Evolutionary conservation across 2,888 invertebrate species (phyloP), one percentile per base, ranked within the genome.

Genomic region (Protodeltote pygarga): DNA sequence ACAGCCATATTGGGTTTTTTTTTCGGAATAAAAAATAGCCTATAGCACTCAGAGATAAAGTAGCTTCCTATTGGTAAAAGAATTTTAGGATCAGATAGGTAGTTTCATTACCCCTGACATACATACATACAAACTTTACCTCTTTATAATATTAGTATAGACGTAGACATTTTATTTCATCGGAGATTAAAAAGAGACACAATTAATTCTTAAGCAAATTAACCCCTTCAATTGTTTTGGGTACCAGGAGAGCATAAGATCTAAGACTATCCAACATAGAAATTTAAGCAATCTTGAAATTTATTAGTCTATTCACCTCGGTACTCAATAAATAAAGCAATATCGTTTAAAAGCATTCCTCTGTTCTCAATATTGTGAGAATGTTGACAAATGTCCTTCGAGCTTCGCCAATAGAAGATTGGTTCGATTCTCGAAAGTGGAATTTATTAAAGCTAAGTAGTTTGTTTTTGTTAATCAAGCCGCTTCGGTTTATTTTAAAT

Each of bases 331-430:
- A 68, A 68, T 58, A 70, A 66, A 50, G 49, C 67, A 66, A 62
- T 63, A 68, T 50, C 55, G 48, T 68, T 59, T 69, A 60, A 69
- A 63, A 69, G 71, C 69, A 44, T 69, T 71, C 63, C 27, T 42
- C 35, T 69, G 69, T 69, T 55, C 65, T 13, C 28, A 44, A 54
- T 55, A 54, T 65, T 68, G 68, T 71, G 52, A 51, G 47, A 53
- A 53, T 71, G 65, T 69, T 65, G 67, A 66, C 67, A 70, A 66
- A 66, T 64, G 55, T 52, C 59, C 63, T 46, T 39, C 10, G 17
- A 41, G 45, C 45, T 10, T 41, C 28, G 34, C 69, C 64, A 44
- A 46, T 34, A 40, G 39, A 49, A 57, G 61, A 58, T 61, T 44
- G 33, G 45, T 61, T 62, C 53, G 51, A 68, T 62, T 68, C 48